Percentiles rank a stretch among this genome's conserved stretches.
Conservation (phyloP, 2,113 vertebrate genomes). For the Meriones unguiculatus region DNA sequence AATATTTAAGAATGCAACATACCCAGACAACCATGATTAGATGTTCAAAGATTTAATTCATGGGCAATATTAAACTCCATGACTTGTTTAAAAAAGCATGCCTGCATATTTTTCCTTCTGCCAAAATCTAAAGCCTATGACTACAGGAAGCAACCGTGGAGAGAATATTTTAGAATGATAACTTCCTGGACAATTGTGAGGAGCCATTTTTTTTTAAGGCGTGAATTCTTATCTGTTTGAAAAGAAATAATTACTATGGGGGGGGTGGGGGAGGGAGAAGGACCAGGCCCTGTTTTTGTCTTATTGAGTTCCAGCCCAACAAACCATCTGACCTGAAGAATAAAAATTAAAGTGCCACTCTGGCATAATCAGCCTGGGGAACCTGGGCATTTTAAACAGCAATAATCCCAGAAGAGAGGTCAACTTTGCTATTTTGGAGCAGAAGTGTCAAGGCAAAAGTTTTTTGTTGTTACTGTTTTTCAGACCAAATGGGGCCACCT, state of each 20-base stretch:
- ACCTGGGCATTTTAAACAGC: not conserved
- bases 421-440: not conserved
- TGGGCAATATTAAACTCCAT: not conserved
- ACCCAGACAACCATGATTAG: not conserved
- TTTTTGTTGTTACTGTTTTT: not conserved
- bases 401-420: not conserved
- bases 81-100: conserved; percentile 7
- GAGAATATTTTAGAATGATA: not conserved
- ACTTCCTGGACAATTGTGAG: not conserved
- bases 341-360: not conserved
- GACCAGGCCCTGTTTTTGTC: not conserved
- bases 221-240: not conserved
- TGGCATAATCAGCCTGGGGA: not conserved
- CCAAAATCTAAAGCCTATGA: not conserved
- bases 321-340: not conserved
- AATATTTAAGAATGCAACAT: conserved; percentile 2
- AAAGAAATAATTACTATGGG: not conserved
- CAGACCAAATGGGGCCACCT: not conserved
- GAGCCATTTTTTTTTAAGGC: not conserved
- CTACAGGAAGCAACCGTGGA: not conserved
- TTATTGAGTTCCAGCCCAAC: not conserved
- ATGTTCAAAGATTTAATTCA: conserved; percentile 17
- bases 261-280: rapidly evolving
- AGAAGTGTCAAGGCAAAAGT: not conserved
- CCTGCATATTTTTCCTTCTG: not conserved